Evolutionary conservation across 2,888 invertebrate species (phyloP), one percentile per base, ranked within the genome.

Genomic region (Leptopilina syphax): DNA sequence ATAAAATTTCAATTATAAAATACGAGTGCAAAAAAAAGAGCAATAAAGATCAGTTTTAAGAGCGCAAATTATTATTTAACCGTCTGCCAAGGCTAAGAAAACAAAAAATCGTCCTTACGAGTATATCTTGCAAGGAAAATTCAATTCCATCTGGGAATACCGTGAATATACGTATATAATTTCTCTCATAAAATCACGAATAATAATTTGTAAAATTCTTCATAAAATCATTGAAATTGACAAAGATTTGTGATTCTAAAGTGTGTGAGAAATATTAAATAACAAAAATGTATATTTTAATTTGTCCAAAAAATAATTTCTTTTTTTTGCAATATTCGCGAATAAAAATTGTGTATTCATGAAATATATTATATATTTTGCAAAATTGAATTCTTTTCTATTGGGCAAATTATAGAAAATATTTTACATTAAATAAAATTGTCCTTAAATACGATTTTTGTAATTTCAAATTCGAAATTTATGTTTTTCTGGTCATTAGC

Each of bases 31-130:
- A 24, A 24, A 7, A 24, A 63, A 18, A 63, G 4, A 18, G 63
- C 8, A 63, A 8, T 63, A 63, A 63, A 9, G 3, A 10, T 7
- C 18, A 63, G 18, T 63, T 63, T 24, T 9, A 63, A 63, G 63
- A 63, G 24, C n/a, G 50, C 50, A 50, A 50, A 50, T 24, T 24
- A 63, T 24, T 63, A 63, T 63, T 63, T 63, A 63, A 63, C 24
- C 9, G 24, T 63, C 63, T 63, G 8, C 18, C 18, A 63, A 24
- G 63, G 24, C 9, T 18, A 24, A 8, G 50, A 24, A 68, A 68
- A 68, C 18, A 68, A 47, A 50, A 68, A 68, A 68, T 68, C 41
- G 18, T 68, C 41, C 68, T 68, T 44, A 50, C 50, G 9, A 68
- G 8, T 34, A 3, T 34, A 3, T 3, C 34, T 34, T 34, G 34